Base-by-base conservation (phyloP, 2,888 invertebrate species). In the Ligdia adustata region DNA sequence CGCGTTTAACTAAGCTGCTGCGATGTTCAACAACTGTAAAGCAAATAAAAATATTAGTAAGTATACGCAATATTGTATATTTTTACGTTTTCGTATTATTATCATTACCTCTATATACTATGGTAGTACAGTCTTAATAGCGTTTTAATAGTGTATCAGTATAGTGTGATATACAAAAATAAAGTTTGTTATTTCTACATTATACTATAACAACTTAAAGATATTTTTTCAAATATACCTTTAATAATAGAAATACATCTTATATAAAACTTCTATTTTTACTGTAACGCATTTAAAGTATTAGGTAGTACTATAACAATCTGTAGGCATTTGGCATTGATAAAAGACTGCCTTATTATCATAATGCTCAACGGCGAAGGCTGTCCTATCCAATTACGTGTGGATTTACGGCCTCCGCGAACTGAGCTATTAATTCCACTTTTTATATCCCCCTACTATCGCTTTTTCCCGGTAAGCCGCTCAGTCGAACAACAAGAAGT, bases 321-420 rank as follows among this genome's bases (percentile, higher is more conserved):
- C 50, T 46, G 40, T 56, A 47, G 51, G 48, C 46, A 41, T 54
- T 51, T 53, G 56, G 52, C 52, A 47, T 51, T 60, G 55, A 55
- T 60, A 57, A 51, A 57, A 51, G 46, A 55, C 48, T 55, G 42
- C 35, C 55, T 51, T 54, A 57, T 60, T 60, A 57, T 52, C 55
- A 60, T 60, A 60, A 57, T 55, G 53, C 41, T 43, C 39, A 42
- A 45, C 44, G 49, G 42, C 54, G 43, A 50, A 37, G 46, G 14
- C 49, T 57, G 60, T 60, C 57, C 55, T 56, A 60, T 60, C 57
- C 60, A 69, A 67, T 69, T 62, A 67, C 60, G 42, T 48, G 60
- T 61, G 45, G 57, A 66, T 63, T 66, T 57, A 68, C 62, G 65
- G 51, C 49, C 47, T 60, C 52, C 55, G 57, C 48, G 62, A 66